phyloP scores from a whole-genome alignment of 2,113 vertebrate genomes.

The Arizona elegans region DNA sequence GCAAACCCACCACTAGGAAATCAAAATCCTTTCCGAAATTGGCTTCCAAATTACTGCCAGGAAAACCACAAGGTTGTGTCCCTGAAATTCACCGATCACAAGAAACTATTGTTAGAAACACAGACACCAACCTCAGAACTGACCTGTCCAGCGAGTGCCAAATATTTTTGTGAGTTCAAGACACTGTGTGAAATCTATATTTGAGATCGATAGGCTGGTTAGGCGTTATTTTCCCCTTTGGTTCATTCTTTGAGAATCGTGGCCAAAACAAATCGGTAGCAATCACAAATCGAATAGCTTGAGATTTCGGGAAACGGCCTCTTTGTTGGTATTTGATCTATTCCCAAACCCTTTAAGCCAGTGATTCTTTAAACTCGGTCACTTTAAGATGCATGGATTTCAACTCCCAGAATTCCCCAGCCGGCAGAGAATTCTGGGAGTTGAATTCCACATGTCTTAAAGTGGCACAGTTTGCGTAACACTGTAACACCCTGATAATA shows the following conservation, averaged over 20 bases:
- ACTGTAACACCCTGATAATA: background rate
- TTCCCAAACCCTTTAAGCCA: background rate
- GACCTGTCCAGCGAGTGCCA: background rate
- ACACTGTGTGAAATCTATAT: background rate
- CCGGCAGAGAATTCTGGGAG: background rate
- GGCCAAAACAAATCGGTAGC: background rate
- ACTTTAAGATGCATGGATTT: background rate
- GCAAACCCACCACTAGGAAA: background rate
- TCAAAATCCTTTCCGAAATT: background rate
- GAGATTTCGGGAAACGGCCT: background rate
- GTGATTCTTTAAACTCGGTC: background rate
- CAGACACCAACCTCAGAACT: background rate
- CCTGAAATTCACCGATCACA: background rate
- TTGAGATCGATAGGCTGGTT: background rate
- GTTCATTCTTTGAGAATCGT: background rate
- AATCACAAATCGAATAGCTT: background rate
- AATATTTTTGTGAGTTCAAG: background rate
- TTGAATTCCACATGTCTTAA: background rate
- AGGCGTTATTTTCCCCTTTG: background rate
- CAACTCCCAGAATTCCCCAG: background rate
- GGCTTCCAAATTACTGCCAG: background rate
- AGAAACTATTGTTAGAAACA: background rate
- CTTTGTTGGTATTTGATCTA: background rate
- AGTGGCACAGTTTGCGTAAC: background rate
- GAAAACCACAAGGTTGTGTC: background rate